phyloP scores from a whole-genome alignment of 2,888 invertebrate genomes.

The Andrena marginata region DNA sequence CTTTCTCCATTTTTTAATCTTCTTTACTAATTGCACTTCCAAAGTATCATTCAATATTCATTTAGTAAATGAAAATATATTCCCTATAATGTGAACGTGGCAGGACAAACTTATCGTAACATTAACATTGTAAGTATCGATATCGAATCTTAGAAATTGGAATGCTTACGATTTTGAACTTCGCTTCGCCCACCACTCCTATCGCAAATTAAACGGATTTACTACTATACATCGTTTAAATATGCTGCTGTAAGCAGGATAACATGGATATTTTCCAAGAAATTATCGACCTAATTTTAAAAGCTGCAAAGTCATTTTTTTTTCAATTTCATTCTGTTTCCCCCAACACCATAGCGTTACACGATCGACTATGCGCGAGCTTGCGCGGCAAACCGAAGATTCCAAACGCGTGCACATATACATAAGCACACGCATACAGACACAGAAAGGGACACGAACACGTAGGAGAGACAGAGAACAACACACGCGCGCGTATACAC shows the following conservation, averaged over 20 bases:
- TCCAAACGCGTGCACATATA: conserved; percentile 11
- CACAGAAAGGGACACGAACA: conserved; percentile 3
- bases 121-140: too few species aligned
- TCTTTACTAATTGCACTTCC: too few species aligned
- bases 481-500: conserved; percentile 35
- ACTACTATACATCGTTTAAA: too few species aligned
- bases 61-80: background rate
- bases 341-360: conserved; percentile 2
- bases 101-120: too few species aligned
- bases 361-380: conserved; percentile 22
- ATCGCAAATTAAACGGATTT: too few species aligned
- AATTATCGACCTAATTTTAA: too few species aligned
- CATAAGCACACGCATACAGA: background rate
- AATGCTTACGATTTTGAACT: background rate
- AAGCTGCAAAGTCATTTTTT: background rate
- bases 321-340: background rate
- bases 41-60: too few species aligned
- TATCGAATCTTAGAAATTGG: too few species aligned
- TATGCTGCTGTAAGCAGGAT: too few species aligned
- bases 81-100: background rate
- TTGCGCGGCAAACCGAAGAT: background rate
- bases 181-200: background rate
- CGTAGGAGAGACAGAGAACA: conserved; percentile 18
- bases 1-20: too few species aligned
- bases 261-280: too few species aligned